Evolutionary conservation across 2,888 invertebrate species (phyloP).

Genomic region (Polydrusus cervinus): DNA sequence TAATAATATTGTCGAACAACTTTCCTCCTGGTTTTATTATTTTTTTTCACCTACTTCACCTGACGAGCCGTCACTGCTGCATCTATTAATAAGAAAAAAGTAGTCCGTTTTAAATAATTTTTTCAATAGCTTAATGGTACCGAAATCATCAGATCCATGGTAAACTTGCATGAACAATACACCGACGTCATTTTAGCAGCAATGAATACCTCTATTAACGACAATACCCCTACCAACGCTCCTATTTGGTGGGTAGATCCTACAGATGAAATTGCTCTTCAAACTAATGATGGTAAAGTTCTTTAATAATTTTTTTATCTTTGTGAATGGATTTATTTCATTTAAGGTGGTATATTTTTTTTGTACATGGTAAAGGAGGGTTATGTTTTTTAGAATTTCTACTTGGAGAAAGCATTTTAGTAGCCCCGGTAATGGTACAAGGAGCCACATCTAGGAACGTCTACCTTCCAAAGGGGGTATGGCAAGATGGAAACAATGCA

Average conservation of each 20-base stretch:
- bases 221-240: conserved; percentile 83
- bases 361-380: too few relatives aligned
- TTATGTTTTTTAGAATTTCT: conserved; percentile 78
- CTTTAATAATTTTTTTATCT: too few relatives aligned
- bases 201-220: conserved; percentile 75
- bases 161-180: conserved; percentile 78
- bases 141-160: conserved; percentile 77
- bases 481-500: conserved; percentile 79
- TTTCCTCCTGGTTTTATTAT: too few relatives aligned
- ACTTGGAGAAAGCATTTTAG: conserved; percentile 84
- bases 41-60: too few relatives aligned
- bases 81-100: not conserved
- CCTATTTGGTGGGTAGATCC: conserved; percentile 92
- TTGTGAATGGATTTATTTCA: too few relatives aligned
- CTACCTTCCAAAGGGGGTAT: conserved; percentile 83
- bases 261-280: conserved; percentile 76
- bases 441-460: conserved; percentile 79
- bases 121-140: conserved; percentile 72
- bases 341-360: too few relatives aligned
- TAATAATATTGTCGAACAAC: too few relatives aligned
- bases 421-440: conserved; percentile 83
- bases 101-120: too few relatives aligned
- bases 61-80: too few relatives aligned
- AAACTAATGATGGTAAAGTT: conserved; percentile 75
- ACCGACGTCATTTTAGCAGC: conserved; percentile 77